phyloP scores from a whole-genome alignment of 2,797 vertebrate species.

The Sebastes ruberrimus region DNA sequence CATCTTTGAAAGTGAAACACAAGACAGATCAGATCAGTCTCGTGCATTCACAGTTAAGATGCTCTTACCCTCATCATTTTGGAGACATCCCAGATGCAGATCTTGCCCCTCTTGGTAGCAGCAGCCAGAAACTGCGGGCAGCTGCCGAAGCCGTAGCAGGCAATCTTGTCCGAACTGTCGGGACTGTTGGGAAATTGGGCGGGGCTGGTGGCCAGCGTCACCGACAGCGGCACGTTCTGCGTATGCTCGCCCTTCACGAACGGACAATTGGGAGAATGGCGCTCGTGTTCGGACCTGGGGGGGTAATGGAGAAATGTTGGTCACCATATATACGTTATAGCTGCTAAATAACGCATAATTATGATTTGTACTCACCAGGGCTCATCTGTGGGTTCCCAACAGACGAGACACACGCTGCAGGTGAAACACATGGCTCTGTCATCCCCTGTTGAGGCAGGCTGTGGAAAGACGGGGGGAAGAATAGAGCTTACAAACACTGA shows the following conservation, averaged over 20 bases:
- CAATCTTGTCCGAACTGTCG: conserved; percentile 94
- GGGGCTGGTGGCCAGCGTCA: conserved; percentile 96
- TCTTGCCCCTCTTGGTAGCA: conserved; percentile 96
- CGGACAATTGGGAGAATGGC: conserved; percentile 98
- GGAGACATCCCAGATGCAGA: conserved; percentile 99
- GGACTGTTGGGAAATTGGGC: conserved; percentile 94
- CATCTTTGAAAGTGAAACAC: neutral
- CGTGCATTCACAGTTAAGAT: fast-evolving
- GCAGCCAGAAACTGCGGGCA: conserved; percentile 97
- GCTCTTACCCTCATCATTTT: conserved; percentile 97
- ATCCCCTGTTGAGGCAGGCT: conserved; percentile 98
- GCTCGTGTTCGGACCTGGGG: conserved; percentile 96
- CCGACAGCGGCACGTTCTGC: conserved; percentile 97
- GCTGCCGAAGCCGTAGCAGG: conserved; percentile 97
- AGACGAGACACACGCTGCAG: conserved; percentile 98
- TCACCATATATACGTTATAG: neutral
- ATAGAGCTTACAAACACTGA: neutral
- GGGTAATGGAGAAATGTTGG: neutral
- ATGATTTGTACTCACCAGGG: conserved; percentile 86
- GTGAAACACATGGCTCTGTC: conserved; percentile 99
- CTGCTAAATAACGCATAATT: neutral
- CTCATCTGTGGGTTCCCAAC: conserved; percentile 99
- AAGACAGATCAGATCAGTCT: fast-evolving
- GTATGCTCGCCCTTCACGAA: conserved; percentile 99
- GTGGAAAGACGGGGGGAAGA: conserved; percentile 9